Evolutionary conservation across 2,888 invertebrate genomes (phyloP), one percentile per base, ranked within the genome.

Genomic region (Hyalella azteca): DNA sequence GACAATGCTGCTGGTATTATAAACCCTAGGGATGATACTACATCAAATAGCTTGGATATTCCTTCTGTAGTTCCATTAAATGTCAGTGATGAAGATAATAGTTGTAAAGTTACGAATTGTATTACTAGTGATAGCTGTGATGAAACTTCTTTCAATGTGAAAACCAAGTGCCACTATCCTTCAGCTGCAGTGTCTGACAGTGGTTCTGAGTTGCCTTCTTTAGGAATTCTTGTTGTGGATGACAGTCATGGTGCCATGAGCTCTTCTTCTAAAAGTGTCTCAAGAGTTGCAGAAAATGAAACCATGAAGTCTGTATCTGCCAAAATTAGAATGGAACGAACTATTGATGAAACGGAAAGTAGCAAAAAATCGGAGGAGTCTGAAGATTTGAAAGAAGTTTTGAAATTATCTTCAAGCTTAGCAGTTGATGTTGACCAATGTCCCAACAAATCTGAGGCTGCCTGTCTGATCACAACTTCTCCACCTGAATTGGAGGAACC

Each of bases 171-270:
- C 66, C 66, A 66, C 29, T 29, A 32, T 36, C 9, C 32, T 19
- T 36, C 29, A 29, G 66, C 66, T 15, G 36, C 22, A 29, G 36
- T 66, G 19, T n/a, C n/a, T 29, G 36, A 66, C 36, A 36, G 36
- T 36, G 32, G 26, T 66, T n/a, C 39, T 36, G 66, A 66, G 66
- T 66, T 66, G 66, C 66, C 66, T 66, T 66, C 66, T 36, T 36
- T 66, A 66, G 66, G 66, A 36, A 66, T 66, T 36, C 36, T 66
- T 66, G 66, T 66, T 36, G 66, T 66, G 19, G 66, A 66, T 66
- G 66, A 66, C 36, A 36, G 36, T 32, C 66, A 32, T 29, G n/a
- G 26, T 66, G 36, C 66, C 9, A 1, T 3, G 22, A 29, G 19
- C 0, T 66, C 66, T 29, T n/a, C 66, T 36, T 29, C 29, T 66